These are phyloP conservation scores for Hedya salicella DNA, from an alignment of 2,888 invertebrate genomes.

Conservation along the genomic window DNA sequence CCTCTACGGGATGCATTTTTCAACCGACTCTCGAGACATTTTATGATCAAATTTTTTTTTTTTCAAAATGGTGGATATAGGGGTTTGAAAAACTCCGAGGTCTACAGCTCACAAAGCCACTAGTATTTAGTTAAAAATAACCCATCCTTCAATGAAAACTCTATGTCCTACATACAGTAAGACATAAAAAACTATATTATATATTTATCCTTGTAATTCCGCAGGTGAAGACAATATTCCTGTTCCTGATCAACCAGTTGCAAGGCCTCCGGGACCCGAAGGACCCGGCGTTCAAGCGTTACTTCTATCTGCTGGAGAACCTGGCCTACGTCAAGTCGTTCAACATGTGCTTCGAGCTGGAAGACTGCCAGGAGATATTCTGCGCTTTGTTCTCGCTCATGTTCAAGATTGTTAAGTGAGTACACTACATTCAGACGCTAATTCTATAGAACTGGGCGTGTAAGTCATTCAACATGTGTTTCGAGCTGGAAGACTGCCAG, in stretches of 20 bases:
- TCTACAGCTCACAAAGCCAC: too few relatives aligned
- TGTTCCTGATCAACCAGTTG: constrained; percentile 97
- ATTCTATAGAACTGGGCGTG: constrained; percentile 93
- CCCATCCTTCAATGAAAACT: too few relatives aligned
- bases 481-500: constrained; percentile 98
- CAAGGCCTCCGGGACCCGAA: constrained; percentile 97
- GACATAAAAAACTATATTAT: neutral
- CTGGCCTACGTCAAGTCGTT: constrained; percentile 99
- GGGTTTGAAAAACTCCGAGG: too few relatives aligned
- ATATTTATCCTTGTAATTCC: neutral
- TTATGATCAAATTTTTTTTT: too few relatives aligned
- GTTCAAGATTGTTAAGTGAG: constrained; percentile 98
- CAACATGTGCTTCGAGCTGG: constrained; percentile 99
- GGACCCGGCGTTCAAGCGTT: constrained; percentile 98
- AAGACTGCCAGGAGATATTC: constrained; percentile 98
- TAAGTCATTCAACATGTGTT: constrained; percentile 99
- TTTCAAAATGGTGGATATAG: too few relatives aligned
- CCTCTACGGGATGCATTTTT: too few relatives aligned
- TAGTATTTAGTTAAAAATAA: too few relatives aligned
- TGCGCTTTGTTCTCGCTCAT: constrained; percentile 96
- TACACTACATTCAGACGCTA: constrained; percentile 52
- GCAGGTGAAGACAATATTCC: constrained; percentile 91
- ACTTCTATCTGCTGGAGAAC: constrained; percentile 98
- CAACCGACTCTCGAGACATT: too few relatives aligned
- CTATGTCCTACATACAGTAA: too few relatives aligned